Base-by-base conservation (phyloP, 2,113 vertebrate species). In the Eulacestoma nigropectus region DNA sequence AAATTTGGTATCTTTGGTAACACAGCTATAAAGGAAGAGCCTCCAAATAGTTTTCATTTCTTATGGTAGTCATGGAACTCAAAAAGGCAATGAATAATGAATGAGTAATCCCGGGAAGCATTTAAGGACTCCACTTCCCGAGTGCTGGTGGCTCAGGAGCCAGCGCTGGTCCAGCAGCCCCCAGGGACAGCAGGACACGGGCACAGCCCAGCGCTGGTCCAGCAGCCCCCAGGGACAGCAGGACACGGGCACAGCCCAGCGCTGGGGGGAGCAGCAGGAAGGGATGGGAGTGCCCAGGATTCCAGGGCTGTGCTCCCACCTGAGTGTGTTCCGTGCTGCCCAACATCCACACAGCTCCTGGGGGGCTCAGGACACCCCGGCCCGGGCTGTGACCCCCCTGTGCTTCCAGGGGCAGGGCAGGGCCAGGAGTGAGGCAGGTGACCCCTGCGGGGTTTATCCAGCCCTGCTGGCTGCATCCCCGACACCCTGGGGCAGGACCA, bases 261-360 rank as follows among this genome's bases (percentile, higher is more conserved):
- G 23, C 57, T 73, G n/a, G 95, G 62, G 77, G 73, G 32, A 68
- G 89, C 18, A 50, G 85, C 29, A 77, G 53, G 80, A 55, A 53
- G 1, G n/a, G 53, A 52, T 8, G 20, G 15, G 41, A 49, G 26
- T 3, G 22, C 35, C 26, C 39, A 16, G 84, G 35, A 4, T 16
- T 7, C 16, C 50, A 25, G 27, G 29, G 82, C 82, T 47, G 62
- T 18, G 37, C 67, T 10, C 23, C 47, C 26, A 3, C 32, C 39
- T 4, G 19, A 9, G 53, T 7, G 18, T 6, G 9, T 30, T 3
- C 22, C 4, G 52, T 18, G 57, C 44, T 41, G 55, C 50, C 6
- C 1, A 19, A 2, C 41, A 1, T 1, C 2, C 1, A 2, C 14
- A 8, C 1, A 2, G 15, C 63, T 7, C 14, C 0, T 1, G 32